These are phyloP conservation scores for Patella depressa DNA, from an alignment of 2,888 invertebrate species.

Conservation along the genomic window DNA sequence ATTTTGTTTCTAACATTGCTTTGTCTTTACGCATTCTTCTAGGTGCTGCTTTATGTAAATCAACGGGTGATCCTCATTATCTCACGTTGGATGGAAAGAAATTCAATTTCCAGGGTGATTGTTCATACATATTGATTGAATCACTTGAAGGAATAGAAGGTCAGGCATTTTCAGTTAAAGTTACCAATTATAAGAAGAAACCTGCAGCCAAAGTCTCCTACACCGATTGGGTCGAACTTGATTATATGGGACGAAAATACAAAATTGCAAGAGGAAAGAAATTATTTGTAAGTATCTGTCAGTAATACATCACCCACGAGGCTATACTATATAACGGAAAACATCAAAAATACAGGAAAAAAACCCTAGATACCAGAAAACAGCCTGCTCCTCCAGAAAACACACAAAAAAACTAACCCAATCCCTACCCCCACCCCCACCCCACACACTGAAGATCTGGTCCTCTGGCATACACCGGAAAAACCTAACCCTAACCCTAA, in stretches of 20 bases:
- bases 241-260: not conserved
- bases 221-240: not conserved
- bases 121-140: not conserved
- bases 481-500: no score
- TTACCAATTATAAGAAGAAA: not conserved
- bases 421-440: no score
- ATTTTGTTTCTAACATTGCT: no score
- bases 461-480: no score
- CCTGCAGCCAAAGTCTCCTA: not conserved
- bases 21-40: not conserved
- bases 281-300: not conserved
- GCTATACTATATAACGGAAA: no score
- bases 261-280: not conserved
- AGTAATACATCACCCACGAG: not conserved
- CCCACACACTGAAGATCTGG: no score
- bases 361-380: no score
- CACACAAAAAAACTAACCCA: no score
- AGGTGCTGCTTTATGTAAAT: constrained; percentile 38
- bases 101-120: constrained; percentile 16
- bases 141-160: not conserved
- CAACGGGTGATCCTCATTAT: constrained; percentile 49
- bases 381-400: no score
- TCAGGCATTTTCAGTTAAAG: not conserved
- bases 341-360: no score
- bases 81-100: constrained; percentile 58